A percentile compares a stretch with the other conserved stretches of the same genome.
Evolutionary conservation across 2,113 vertebrate genomes (phyloP).

Genomic region (Oryzias melastigma): DNA sequence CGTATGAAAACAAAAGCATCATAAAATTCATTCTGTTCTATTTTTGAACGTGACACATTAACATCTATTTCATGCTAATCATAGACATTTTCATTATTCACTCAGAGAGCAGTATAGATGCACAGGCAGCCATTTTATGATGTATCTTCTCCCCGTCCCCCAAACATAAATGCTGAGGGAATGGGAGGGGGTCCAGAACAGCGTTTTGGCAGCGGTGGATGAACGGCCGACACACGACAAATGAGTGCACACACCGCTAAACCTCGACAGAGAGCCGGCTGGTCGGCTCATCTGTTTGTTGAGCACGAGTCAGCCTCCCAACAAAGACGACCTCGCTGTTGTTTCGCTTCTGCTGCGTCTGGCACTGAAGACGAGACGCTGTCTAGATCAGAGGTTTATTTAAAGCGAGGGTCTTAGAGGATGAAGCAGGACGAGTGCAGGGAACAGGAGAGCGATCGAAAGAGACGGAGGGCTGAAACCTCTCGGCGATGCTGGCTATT

Average conservation of each 20-base stretch:
- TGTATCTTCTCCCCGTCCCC: constrained; percentile 6
- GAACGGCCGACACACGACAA: constrained; percentile 58
- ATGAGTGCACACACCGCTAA: constrained; percentile 59
- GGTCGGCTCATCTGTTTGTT: constrained; percentile 43
- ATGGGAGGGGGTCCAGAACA: constrained; percentile 56
- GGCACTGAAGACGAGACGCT: constrained; percentile 14
- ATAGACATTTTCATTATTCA: neutral
- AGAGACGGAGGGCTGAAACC: constrained; percentile 15
- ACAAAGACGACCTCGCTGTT: constrained; percentile 30
- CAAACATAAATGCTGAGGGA: constrained; percentile 40
- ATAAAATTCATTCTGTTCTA: no score
- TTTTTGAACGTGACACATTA: no score
- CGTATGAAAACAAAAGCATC: no score
- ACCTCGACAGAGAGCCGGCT: constrained; percentile 34
- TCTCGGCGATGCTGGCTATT: constrained; percentile 15
- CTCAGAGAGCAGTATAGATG: constrained; percentile 20
- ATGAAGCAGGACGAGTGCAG: neutral
- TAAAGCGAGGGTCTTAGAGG: constrained; percentile 13
- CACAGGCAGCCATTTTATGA: constrained; percentile 66
- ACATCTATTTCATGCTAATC: no score
- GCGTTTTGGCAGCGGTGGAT: constrained; percentile 54
- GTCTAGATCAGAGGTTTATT: constrained; percentile 23
- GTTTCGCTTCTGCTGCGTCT: constrained; percentile 10
- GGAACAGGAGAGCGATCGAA: constrained; percentile 18
- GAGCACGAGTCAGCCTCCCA: constrained; percentile 62